Evolutionary conservation across 1,140 invertebrate genomes (phyloP).

Genomic region (Battus philenor): DNA sequence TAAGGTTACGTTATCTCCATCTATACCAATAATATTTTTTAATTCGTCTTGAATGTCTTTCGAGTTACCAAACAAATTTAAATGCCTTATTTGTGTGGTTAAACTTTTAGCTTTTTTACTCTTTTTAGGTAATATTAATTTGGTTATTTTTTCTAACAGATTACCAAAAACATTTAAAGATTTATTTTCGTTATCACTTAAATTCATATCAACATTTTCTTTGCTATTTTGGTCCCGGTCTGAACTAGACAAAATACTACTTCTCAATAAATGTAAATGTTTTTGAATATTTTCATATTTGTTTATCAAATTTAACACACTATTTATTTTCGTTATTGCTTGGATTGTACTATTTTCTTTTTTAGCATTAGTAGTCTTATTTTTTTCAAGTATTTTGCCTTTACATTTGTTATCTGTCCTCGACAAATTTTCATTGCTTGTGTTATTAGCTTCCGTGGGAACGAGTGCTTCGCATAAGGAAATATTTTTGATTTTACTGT

Average conservation of each 20-base stretch:
- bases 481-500: slow-evolving; percentile 43
- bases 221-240: slow-evolving; percentile 1
- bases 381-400: slow-evolving; percentile 4
- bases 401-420: slow-evolving; percentile 18
- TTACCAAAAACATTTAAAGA: slow-evolving; percentile 44
- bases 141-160: slow-evolving; percentile 48
- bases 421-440: slow-evolving; percentile 16
- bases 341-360: slow-evolving; percentile 19
- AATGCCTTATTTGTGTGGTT: slow-evolving; percentile 31
- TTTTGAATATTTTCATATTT: slow-evolving; percentile 48
- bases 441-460: slow-evolving; percentile 7
- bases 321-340: slow-evolving; percentile 40
- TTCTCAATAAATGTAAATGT: slow-evolving; percentile 29
- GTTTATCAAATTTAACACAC: slow-evolving; percentile 44
- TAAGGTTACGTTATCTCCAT: slow-evolving; percentile 33
- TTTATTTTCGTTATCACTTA: slow-evolving; percentile 24
- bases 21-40: slow-evolving; percentile 29
- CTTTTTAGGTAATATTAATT: slow-evolving; percentile 34
- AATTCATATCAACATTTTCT: neutral
- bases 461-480: slow-evolving; percentile 43
- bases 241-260: neutral
- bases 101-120: slow-evolving; percentile 34
- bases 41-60: slow-evolving; percentile 27
- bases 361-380: slow-evolving; percentile 11
- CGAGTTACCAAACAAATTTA: slow-evolving; percentile 29